phyloP scores from a whole-genome alignment of 1,140 invertebrate species.

The Nymphalis io region DNA sequence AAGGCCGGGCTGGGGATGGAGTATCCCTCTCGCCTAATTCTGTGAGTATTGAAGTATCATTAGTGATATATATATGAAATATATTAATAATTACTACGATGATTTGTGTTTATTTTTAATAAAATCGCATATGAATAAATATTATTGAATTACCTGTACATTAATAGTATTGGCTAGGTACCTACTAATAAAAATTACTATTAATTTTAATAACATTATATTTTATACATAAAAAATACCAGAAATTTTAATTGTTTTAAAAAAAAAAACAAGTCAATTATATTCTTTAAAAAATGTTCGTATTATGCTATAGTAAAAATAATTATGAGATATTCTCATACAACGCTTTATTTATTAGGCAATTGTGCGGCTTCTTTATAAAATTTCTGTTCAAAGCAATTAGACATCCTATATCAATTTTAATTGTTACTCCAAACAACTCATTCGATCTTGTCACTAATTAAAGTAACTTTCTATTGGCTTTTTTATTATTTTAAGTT shows the following conservation, averaged over 20 bases:
- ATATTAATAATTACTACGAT: too few relatives aligned
- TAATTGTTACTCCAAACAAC: neutral
- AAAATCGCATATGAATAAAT: too few relatives aligned
- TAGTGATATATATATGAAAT: neutral
- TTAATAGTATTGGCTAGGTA: too few relatives aligned
- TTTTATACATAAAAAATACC: neutral
- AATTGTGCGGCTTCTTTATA: neutral
- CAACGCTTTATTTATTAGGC: slow-evolving; percentile 1
- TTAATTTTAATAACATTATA: slow-evolving; percentile 1
- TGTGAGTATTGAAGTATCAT: slow-evolving; percentile 35
- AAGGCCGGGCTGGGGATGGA: slow-evolving; percentile 71
- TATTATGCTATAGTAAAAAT: neutral
- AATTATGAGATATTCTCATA: slow-evolving; percentile 15
- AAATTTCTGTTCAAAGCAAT: neutral
- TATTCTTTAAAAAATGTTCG: neutral
- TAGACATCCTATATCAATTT: neutral
- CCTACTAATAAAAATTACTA: too few relatives aligned
- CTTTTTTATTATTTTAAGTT: too few relatives aligned
- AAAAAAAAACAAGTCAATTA: slow-evolving; percentile 1
- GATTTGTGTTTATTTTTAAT: too few relatives aligned
- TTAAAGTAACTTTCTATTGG: slow-evolving; percentile 7
- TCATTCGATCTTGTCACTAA: slow-evolving; percentile 17
- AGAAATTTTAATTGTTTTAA: neutral
- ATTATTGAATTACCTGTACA: too few relatives aligned
- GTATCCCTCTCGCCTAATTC: slow-evolving; percentile 77